A percentile compares a stretch with the other conserved stretches of the same genome.
phyloP scores from a whole-genome alignment of 2,113 vertebrate genomes.

The Campylomormyrus numenius region DNA sequence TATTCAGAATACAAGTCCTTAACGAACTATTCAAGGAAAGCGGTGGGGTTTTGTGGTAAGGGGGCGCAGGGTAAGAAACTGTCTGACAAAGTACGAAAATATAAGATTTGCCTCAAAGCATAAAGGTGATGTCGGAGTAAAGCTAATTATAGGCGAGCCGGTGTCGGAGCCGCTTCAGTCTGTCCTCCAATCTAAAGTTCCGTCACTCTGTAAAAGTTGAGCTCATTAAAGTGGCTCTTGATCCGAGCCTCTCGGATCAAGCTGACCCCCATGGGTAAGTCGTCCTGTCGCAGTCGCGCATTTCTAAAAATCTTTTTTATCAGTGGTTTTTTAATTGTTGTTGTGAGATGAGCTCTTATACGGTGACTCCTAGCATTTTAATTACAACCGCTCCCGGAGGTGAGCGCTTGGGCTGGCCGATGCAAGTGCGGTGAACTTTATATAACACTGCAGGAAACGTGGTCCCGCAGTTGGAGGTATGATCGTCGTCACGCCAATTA shows the following conservation, averaged over 20 bases:
- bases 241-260: not conserved
- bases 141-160: slow-evolving; percentile 9
- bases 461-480: not conserved
- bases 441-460: not conserved
- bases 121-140: not conserved
- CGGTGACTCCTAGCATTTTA: not conserved
- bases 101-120: not conserved
- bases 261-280: not conserved
- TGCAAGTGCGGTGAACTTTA: not conserved
- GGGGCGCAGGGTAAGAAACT: not conserved
- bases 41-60: not conserved
- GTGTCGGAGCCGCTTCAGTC: not conserved
- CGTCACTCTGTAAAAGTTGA: not conserved
- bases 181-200: not conserved
- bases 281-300: not conserved
- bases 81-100: not conserved
- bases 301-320: slow-evolving; percentile 22
- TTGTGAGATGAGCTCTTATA: not conserved
- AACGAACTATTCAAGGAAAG: not conserved
- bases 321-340: slow-evolving; percentile 25
- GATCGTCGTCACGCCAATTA: not conserved
- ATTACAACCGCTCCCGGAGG: not conserved
- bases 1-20: not conserved
- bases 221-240: not conserved
- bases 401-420: not conserved